These are phyloP conservation scores for Cantharis nigra DNA, from an alignment of 2,888 invertebrate genomes.

Conservation along the genomic window DNA sequence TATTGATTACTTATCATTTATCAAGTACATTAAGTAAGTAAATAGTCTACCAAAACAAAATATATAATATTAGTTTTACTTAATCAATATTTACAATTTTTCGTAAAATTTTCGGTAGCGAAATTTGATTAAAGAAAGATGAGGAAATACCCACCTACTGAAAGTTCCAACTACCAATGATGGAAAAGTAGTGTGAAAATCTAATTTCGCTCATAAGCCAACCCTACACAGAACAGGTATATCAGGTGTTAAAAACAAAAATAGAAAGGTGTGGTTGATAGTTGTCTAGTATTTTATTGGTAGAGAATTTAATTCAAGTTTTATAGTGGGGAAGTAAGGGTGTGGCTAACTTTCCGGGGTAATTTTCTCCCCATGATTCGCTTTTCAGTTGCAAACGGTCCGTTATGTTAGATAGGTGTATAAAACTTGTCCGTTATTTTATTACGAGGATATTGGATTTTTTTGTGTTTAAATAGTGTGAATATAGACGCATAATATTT, in stretches of 20 bases:
- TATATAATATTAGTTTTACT: not conserved
- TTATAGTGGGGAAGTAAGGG: conserved; percentile 43
- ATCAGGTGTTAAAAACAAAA: conserved; percentile 50
- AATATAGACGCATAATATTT: conserved; percentile 1
- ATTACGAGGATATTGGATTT: not conserved
- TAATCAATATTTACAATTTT: conserved; percentile 16
- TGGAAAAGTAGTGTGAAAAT: conserved; percentile 6
- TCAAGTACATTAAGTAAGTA: not conserved
- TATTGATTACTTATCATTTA: not conserved
- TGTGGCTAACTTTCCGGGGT: conserved; percentile 42
- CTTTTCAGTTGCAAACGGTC: conserved; percentile 44
- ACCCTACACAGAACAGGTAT: conserved; percentile 39
- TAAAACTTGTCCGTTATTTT: not conserved
- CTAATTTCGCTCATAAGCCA: conserved; percentile 32
- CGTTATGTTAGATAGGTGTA: conserved; percentile 43
- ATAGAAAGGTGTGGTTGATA: conserved; percentile 38
- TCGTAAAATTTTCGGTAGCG: conserved; percentile 38
- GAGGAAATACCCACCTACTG: conserved; percentile 39
- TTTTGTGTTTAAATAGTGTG: not conserved
- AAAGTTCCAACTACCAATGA: conserved; percentile 41
- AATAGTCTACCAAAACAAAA: not conserved
- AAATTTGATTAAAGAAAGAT: conserved; percentile 42
- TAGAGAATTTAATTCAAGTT: conserved; percentile 32
- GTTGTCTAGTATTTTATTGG: conserved; percentile 41
- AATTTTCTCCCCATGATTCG: conserved; percentile 27